Conservation (phyloP, 2,113 vertebrate genomes). For the Sterrhoptilus dennistouni region DNA sequence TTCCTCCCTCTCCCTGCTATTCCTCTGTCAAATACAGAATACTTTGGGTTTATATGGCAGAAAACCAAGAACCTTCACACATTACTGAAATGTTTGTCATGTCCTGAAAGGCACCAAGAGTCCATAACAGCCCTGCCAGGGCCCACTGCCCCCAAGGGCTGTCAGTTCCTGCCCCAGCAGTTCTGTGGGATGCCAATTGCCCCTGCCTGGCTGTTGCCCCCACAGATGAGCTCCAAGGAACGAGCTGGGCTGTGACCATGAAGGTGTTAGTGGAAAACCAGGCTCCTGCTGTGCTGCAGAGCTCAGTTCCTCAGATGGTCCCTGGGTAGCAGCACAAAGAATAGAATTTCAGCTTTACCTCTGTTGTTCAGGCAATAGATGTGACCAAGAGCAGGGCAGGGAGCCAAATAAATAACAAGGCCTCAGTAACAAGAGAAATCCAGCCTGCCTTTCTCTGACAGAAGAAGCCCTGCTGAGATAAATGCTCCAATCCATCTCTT, state of each 20-base stretch:
- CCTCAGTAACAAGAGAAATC: neutral
- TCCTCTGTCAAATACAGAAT: neutral
- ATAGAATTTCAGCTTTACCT: neutral
- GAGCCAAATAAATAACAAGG: neutral
- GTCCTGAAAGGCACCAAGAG: neutral
- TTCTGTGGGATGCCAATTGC: neutral
- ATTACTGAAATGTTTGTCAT: neutral
- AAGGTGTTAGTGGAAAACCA: neutral
- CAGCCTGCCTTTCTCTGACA: neutral
- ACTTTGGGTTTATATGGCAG: rapidly evolving
- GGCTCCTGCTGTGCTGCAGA: neutral
- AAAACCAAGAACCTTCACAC: neutral
- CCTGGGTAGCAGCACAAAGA: neutral
- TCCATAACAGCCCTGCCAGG: rapidly evolving
- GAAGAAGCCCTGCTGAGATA: neutral
- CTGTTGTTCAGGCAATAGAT: neutral
- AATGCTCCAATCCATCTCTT: neutral
- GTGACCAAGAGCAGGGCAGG: neutral
- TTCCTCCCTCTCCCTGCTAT: neutral
- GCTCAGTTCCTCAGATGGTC: neutral
- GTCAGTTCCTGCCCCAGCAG: neutral
- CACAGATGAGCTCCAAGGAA: neutral
- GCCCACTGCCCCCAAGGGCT: neutral
- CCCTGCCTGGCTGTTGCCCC: rapidly evolving
- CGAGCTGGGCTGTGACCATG: neutral